These are phyloP conservation scores for Psittacara wagleri DNA, from an alignment of 2,113 vertebrate genomes.

Conservation along the genomic window DNA sequence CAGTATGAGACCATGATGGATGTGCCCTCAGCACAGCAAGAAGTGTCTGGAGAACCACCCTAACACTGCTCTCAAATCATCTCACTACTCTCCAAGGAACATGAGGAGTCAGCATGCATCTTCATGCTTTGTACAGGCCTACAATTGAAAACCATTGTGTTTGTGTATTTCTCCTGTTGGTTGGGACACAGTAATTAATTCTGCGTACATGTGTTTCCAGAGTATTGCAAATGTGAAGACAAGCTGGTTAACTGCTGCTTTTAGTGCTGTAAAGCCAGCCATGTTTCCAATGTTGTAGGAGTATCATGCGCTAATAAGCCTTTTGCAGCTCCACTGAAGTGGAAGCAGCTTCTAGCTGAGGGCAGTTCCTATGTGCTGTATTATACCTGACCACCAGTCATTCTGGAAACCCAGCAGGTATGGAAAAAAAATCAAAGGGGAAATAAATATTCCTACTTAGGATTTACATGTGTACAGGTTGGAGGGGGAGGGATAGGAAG, in stretches of 20 bases:
- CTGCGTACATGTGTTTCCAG: fast-evolving
- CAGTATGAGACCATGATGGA: neutral
- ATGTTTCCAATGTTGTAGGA: fast-evolving
- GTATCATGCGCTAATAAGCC: fast-evolving
- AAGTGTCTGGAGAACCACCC: neutral
- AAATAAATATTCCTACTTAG: neutral
- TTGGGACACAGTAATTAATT: neutral
- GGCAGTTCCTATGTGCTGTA: fast-evolving
- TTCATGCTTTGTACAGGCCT: neutral
- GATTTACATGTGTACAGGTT: neutral
- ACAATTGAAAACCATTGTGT: fast-evolving
- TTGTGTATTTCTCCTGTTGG: fast-evolving
- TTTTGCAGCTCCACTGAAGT: neutral
- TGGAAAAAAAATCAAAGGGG: neutral
- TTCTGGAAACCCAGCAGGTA: neutral
- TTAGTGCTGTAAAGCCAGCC: neutral
- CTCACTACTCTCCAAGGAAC: too few species aligned
- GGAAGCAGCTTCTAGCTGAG: neutral
- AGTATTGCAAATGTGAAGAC: neutral
- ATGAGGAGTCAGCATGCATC: neutral
- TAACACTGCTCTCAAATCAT: neutral
- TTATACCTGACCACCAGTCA: neutral
- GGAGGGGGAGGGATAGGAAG: neutral
- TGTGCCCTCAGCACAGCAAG: neutral
- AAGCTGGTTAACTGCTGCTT: neutral